Base-by-base conservation (phyloP, 1,140 invertebrate species). In the Lepidurus couesii region DNA sequence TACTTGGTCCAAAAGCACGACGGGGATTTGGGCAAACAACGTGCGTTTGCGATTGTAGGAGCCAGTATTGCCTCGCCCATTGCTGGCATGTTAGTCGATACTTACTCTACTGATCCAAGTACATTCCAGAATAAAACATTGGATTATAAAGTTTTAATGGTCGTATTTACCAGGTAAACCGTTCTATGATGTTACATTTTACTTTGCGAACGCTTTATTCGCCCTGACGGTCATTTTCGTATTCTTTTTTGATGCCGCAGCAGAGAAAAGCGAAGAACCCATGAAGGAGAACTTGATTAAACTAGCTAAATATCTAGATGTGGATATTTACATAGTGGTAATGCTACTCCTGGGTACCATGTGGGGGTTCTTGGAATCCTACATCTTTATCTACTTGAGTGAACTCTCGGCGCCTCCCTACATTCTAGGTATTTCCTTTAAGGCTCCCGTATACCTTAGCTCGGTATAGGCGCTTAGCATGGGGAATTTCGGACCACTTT, bases 301-400 rank as follows among this genome's bases (percentile, higher is more conserved):
- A 24, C 65, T 80, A 21, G 13, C 79, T 16, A 44, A 53, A n/a
- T 76, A 77, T n/a, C 24, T 91, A 8, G 89, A 92, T 82, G 89
- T 93, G 24, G 90, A 91, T 43, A 86, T 91, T n/a, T 93, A 93
- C 82, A 90, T 94, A 80, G 87, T 91, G 80, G 92, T 93, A 82
- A 86, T 93, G 16, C 92, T 92, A 82, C 87, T 90, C 26, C 84
- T 93, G 24, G 92, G 92, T 74, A 92, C 91, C 82, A 90, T 92
- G 83, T 94, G 92, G 92, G 92, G 92, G 26, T 94, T 94, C 83
- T 92, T 94, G 44, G 92, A 94, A 85, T 92, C 91, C 16, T 95
- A 92, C 83, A 85, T 95, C 1, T 95, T 94, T 83, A 87, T 94
- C 79, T 94, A 93, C 85, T 87, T 95, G 45, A 92, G 91, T 84